Conservation (phyloP, 2,113 vertebrate genomes). For the Melanerpes formicivorus region DNA sequence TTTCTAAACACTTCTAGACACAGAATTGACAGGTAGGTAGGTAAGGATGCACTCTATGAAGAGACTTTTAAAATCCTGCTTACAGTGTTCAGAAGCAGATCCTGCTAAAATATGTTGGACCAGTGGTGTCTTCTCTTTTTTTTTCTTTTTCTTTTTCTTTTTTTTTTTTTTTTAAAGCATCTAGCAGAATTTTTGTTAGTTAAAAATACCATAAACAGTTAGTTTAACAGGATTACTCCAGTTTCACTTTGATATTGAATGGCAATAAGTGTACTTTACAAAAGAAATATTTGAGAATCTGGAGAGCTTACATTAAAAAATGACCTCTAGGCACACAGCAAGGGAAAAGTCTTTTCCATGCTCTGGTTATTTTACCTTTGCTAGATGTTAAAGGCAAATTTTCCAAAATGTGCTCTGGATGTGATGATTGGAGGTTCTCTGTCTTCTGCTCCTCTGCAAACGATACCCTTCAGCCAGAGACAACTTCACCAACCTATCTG, state of each 20-base stretch:
- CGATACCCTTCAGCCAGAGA: neutral
- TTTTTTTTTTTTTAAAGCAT: neutral
- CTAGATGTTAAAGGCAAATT: neutral
- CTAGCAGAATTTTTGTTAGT: neutral
- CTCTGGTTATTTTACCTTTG: slow-evolving; percentile 9
- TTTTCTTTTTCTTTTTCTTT: neutral
- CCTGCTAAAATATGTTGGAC: neutral
- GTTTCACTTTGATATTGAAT: neutral
- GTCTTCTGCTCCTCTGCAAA: neutral
- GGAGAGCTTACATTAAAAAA: neutral
- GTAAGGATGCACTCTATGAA: neutral
- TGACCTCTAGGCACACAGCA: neutral
- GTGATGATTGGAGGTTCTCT: neutral
- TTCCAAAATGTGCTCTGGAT: neutral
- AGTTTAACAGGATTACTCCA: neutral
- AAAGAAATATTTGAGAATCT: neutral
- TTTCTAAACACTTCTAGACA: slow-evolving; percentile 31
- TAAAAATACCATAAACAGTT: neutral
- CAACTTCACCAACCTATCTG: neutral
- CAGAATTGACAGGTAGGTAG: slow-evolving; percentile 1
- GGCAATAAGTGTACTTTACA: neutral
- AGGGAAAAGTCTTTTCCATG: neutral
- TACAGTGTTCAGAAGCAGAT: neutral
- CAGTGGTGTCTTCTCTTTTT: neutral
- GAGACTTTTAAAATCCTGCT: neutral